These are phyloP conservation scores for Drosophila suzukii DNA, from an alignment of 1,140 invertebrate species.

Conservation along the genomic window DNA sequence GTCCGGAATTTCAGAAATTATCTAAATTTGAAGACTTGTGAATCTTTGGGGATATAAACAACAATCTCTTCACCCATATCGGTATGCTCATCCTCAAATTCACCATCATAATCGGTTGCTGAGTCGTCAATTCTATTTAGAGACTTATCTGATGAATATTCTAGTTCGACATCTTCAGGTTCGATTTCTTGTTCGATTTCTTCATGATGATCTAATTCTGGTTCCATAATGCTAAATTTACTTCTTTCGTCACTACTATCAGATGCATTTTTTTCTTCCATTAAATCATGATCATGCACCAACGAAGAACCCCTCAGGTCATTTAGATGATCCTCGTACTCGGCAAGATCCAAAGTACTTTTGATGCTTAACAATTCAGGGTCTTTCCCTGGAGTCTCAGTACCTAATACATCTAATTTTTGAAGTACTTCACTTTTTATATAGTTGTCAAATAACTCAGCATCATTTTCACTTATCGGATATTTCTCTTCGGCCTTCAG, in stretches of 20 bases:
- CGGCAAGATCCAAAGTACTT: not conserved
- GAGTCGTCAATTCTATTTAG: too few relatives aligned
- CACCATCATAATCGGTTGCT: not conserved
- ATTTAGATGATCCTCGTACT: not conserved
- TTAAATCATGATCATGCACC: not conserved
- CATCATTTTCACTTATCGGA: not conserved
- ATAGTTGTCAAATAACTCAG: not conserved
- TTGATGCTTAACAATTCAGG: not conserved
- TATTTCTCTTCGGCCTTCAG: not conserved
- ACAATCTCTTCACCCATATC: not conserved
- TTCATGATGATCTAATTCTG: not conserved
- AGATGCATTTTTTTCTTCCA: not conserved
- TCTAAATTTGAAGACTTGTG: constrained; percentile 9
- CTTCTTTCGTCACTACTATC: not conserved
- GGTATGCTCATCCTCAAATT: constrained; percentile 1
- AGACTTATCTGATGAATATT: not conserved
- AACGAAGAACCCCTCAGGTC: not conserved
- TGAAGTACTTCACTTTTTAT: not conserved
- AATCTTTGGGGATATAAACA: constrained; percentile 2
- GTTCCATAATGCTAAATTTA: not conserved
- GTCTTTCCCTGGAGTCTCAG: too few relatives aligned
- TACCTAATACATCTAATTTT: not conserved
- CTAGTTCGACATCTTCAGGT: not conserved
- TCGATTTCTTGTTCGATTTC: not conserved
- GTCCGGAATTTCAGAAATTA: constrained; percentile 1